Conservation (phyloP, 2,888 invertebrate species). For the Synergus japonicus region DNA sequence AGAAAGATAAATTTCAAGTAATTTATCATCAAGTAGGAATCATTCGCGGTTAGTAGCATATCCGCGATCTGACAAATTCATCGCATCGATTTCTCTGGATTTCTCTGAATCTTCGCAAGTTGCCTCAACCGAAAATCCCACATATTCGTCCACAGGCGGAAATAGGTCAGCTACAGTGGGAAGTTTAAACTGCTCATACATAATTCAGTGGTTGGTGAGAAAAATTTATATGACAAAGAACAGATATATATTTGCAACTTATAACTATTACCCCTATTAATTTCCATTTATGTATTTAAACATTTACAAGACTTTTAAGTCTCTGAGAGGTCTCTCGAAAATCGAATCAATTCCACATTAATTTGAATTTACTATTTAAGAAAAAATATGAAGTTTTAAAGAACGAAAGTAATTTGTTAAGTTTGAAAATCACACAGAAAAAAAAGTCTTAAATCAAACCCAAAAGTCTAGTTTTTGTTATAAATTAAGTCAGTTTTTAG, state of each 20-base stretch:
- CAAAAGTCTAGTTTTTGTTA: too few relatives aligned
- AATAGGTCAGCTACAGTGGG: constrained; percentile 19
- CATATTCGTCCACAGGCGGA: constrained; percentile 2
- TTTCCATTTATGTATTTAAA: too few relatives aligned
- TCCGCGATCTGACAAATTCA: constrained; percentile 32
- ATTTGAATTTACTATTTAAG: too few relatives aligned
- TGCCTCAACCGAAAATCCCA: constrained; percentile 12
- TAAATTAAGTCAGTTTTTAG: too few relatives aligned
- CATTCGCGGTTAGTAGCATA: constrained; percentile 32
- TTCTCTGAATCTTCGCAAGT: constrained; percentile 22
- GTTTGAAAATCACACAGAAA: too few relatives aligned
- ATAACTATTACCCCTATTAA: not conserved
- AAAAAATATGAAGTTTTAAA: too few relatives aligned
- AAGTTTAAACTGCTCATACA: constrained; percentile 21
- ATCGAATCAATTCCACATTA: too few relatives aligned
- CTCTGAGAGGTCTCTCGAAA: too few relatives aligned
- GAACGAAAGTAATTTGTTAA: too few relatives aligned
- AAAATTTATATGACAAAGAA: constrained; percentile 3
- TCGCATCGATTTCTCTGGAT: constrained; percentile 31
- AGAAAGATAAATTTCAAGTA: constrained; percentile 24
- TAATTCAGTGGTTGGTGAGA: constrained; percentile 10
- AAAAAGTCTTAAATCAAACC: too few relatives aligned
- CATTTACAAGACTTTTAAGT: too few relatives aligned
- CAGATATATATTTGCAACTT: constrained; percentile 6
- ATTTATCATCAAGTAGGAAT: constrained; percentile 33